Base-by-base conservation (phyloP, 2,797 vertebrate species). In the Hippopotamyrus pictus region DNA sequence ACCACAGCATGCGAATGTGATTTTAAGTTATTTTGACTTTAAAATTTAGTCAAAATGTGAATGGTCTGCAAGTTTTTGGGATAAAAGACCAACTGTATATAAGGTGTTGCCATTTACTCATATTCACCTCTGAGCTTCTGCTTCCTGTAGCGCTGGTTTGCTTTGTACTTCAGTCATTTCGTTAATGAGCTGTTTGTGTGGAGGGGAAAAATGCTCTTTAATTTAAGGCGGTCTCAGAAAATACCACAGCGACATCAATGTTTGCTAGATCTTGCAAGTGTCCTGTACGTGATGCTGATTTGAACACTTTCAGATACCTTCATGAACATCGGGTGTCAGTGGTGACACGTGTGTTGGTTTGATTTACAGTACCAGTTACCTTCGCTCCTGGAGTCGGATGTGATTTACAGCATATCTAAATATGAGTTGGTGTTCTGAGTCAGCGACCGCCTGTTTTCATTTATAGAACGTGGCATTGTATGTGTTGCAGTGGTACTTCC, bases 401-500 rank as follows among this genome's bases (percentile, higher is more conserved):
- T 84, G 82, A 84, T 46, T 86, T 53, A 19, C 29, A 51, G 51
- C 48, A 33, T 37, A 33, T 53, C 11, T 54, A 86, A 53, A 54
- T 54, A 19, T 19, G 29, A 53, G 50, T 54, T 57, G 48, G 29
- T 33, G 44, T 85, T 85, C 82, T 51, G 37, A 25, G 46, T 85
- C 41, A 48, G 82, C n/a, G n/a, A 12, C 14, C 3, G 22, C 50
- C 44, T 85, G 82, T 89, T 89, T 90, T 82, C 89, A 4, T 88
- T 87, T 87, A 89, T 92, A 93, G 91, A 92, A 93, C 91, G 91
- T 94, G 92, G 94, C 92, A 93, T 94, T 94, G 93, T 95, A 92
- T 94, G 90, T 33, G 90, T 89, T 91, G 92, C 92, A 93, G 92
- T 94, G 93, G 90, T 92, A 92, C 94, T 95, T 96, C 94, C 95